Evolutionary conservation across 30 jellyfish, hydroid and myxozoan species (phyloP).

Genomic region (Nemopilema nomurai): DNA sequence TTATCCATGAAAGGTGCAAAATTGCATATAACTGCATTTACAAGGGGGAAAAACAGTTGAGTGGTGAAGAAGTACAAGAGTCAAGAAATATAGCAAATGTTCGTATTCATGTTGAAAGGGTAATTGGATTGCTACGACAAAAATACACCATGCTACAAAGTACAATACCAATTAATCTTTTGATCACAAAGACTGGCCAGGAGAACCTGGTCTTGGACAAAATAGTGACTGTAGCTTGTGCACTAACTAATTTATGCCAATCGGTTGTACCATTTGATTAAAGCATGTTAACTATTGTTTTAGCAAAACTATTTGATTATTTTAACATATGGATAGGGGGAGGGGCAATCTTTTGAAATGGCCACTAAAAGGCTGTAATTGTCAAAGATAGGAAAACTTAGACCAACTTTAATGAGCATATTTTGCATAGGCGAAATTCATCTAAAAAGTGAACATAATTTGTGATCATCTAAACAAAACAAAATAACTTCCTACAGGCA

Average conservation of each 20-base stretch:
- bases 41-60: constrained; percentile 48
- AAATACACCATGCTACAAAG: constrained; percentile 48
- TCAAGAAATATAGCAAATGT: constrained; percentile 39
- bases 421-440: constrained; percentile 19
- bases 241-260: constrained; percentile 22
- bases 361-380: constrained; percentile 18
- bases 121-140: constrained; percentile 57
- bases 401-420: constrained; percentile 11
- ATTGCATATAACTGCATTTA: constrained; percentile 24
- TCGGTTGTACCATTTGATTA: constrained; percentile 45
- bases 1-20: constrained; percentile 27
- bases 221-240: constrained; percentile 14
- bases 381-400: constrained; percentile 21
- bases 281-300: constrained; percentile 3
- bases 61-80: constrained; percentile 26
- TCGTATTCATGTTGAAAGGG: constrained; percentile 56
- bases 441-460: neutral
- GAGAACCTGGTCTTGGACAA: constrained; percentile 19
- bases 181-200: constrained; percentile 12
- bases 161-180: constrained; percentile 15
- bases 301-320: constrained; percentile 10
- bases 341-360: constrained; percentile 20
- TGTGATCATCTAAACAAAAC: constrained; percentile 6
- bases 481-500: neutral
- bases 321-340: constrained; percentile 15